phyloP scores from a whole-genome alignment of 2,113 vertebrate species.

The Dipodomys spectabilis region DNA sequence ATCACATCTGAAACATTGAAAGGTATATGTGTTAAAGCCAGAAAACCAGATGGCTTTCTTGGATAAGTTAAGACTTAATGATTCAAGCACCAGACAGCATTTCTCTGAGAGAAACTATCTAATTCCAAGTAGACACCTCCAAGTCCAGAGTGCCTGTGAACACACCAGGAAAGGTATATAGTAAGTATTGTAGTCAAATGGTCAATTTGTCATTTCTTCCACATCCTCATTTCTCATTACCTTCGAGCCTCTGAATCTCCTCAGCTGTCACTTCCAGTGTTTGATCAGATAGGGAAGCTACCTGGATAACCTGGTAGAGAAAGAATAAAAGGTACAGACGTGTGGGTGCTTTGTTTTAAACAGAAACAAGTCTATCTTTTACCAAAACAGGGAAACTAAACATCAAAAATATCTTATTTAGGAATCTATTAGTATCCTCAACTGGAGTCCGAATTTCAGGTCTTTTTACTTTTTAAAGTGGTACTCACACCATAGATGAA shows the following conservation, averaged over 20 bases:
- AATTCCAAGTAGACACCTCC: conserved; percentile 19
- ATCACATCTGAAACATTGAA: conserved; percentile 39
- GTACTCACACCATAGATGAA: conserved; percentile 19
- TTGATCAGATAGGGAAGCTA: conserved; percentile 93
- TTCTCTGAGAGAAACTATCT: conserved; percentile 31
- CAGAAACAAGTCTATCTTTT: conserved; percentile 51
- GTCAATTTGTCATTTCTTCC: neutral
- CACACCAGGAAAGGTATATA: neutral
- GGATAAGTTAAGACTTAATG: conserved; percentile 45
- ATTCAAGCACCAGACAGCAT: neutral
- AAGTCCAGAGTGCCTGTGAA: neutral
- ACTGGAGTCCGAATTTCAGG: conserved; percentile 16
- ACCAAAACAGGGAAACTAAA: conserved; percentile 22
- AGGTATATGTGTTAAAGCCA: conserved; percentile 5
- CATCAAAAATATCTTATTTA: conserved; percentile 60
- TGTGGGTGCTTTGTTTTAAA: conserved; percentile 44
- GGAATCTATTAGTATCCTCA: conserved; percentile 13
- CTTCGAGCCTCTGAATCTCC: conserved; percentile 88
- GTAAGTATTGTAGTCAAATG: neutral
- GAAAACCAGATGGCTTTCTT: conserved; percentile 33
- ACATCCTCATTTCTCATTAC: conserved; percentile 82
- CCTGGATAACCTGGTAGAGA: conserved; percentile 91
- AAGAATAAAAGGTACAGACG: conserved; percentile 49
- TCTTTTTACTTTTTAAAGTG: neutral
- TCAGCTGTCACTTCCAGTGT: conserved; percentile 85